Evolutionary conservation across 2,888 invertebrate species (phyloP).

Genomic region (Ramazzottius varieornatus): DNA sequence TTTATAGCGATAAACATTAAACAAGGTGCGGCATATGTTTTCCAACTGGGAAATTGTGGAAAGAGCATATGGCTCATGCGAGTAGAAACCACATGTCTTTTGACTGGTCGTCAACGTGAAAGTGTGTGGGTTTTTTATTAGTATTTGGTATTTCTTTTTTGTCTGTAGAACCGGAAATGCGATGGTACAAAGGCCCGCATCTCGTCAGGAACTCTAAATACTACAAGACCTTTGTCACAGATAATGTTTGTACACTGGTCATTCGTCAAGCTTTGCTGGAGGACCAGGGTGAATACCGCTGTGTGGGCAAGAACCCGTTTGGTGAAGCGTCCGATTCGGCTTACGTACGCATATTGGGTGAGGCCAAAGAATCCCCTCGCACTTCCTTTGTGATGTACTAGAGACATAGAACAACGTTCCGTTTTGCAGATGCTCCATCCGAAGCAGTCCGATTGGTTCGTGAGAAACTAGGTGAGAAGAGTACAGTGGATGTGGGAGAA

Average conservation of each 20-base stretch:
- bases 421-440: background rate
- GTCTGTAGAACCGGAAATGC: constrained; percentile 1
- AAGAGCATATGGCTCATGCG: no score
- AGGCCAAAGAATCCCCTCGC: no score
- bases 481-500: background rate
- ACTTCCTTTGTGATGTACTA: background rate
- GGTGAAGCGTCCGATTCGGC: background rate
- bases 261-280: background rate
- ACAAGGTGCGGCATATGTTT: no score
- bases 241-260: background rate
- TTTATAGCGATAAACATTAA: no score
- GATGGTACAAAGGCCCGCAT: background rate
- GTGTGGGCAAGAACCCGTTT: background rate
- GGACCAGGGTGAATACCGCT: background rate
- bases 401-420: background rate
- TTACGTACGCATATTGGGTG: background rate
- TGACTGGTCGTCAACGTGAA: no score
- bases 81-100: no score
- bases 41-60: no score
- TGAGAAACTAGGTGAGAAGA: background rate
- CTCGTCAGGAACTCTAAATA: background rate
- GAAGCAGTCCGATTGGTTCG: background rate
- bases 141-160: no score
- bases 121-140: no score
- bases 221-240: background rate